These are phyloP conservation scores for Drosophila cardini DNA, from an alignment of 1,140 invertebrate genomes.

Conservation along the genomic window DNA sequence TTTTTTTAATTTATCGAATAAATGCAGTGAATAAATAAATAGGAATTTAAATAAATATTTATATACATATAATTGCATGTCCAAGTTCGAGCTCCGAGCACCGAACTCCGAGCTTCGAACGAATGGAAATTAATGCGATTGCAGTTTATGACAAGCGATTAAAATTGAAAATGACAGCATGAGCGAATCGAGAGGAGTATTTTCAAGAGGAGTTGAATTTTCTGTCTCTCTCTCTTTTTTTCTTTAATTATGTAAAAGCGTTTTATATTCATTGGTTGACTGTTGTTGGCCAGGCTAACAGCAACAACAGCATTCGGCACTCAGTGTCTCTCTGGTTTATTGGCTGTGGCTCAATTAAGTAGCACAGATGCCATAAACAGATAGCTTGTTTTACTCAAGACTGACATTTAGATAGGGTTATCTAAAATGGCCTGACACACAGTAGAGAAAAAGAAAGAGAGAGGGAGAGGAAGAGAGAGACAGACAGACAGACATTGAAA, in stretches of 20 bases:
- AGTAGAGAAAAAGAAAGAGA: neutral
- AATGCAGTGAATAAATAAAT: conserved; percentile 65
- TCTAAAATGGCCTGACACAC: conserved; percentile 57
- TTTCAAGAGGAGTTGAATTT: conserved; percentile 6
- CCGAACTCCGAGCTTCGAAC: too few species aligned
- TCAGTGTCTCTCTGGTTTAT: conserved; percentile 21
- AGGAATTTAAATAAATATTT: conserved; percentile 79
- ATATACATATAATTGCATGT: conserved; percentile 77
- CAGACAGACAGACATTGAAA: too few species aligned
- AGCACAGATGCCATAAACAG: conserved; percentile 72
- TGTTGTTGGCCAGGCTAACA: conserved; percentile 12
- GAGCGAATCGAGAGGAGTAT: conserved; percentile 15
- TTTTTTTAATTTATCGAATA: conserved; percentile 45
- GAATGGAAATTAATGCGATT: conserved; percentile 73
- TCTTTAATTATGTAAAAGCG: conserved; percentile 57
- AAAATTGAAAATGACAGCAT: conserved; percentile 64
- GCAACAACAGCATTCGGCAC: neutral
- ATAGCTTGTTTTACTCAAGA: conserved; percentile 60
- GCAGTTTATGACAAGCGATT: conserved; percentile 81
- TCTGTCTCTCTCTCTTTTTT: conserved; percentile 1
- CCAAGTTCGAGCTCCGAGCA: conserved; percentile 10
- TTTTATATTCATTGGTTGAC: neutral
- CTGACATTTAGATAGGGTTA: conserved; percentile 65
- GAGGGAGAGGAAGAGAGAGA: too few species aligned
- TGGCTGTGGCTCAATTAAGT: conserved; percentile 64